These are phyloP conservation scores for Ceyx erithaca DNA, from an alignment of 2,797 vertebrate genomes.

Conservation along the genomic window DNA sequence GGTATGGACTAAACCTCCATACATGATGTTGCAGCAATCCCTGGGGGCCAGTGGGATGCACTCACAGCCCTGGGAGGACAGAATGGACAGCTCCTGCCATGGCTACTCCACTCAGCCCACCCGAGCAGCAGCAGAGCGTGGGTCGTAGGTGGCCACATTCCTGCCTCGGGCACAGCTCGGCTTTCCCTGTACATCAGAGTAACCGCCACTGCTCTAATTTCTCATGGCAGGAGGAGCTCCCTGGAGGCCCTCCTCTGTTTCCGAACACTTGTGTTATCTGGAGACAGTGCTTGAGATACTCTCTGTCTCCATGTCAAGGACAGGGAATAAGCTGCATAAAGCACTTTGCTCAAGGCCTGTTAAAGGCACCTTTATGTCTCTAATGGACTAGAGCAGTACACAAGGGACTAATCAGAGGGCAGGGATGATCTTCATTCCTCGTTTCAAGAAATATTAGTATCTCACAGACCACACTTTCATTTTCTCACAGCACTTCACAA, in stretches of 20 bases:
- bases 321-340: slow-evolving; percentile 5
- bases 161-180: accelerated
- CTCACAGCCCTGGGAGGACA: accelerated
- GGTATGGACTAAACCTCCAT: not conserved
- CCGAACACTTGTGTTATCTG: not conserved
- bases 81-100: not conserved
- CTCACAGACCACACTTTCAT: slow-evolving; percentile 6
- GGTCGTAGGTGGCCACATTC: not conserved
- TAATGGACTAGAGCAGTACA: slow-evolving; percentile 33
- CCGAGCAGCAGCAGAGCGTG: accelerated
- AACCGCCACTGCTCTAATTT: not conserved
- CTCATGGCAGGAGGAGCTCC: slow-evolving; percentile 40
- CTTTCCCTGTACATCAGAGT: not conserved
- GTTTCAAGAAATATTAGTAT: slow-evolving; percentile 45
- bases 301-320: slow-evolving; percentile 24
- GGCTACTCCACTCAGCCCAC: not conserved
- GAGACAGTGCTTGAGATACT: not conserved
- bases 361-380: slow-evolving; percentile 43
- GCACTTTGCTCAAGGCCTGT: slow-evolving; percentile 41
- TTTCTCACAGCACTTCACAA: slow-evolving; percentile 28
- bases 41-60: accelerated
- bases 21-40: accelerated
- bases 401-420: slow-evolving; percentile 37
- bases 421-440: not conserved
- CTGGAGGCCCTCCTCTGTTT: slow-evolving; percentile 34